These are phyloP conservation scores for Callyntrura guangdongensis DNA, from an alignment of 2,888 invertebrate genomes.

Conservation along the genomic window DNA sequence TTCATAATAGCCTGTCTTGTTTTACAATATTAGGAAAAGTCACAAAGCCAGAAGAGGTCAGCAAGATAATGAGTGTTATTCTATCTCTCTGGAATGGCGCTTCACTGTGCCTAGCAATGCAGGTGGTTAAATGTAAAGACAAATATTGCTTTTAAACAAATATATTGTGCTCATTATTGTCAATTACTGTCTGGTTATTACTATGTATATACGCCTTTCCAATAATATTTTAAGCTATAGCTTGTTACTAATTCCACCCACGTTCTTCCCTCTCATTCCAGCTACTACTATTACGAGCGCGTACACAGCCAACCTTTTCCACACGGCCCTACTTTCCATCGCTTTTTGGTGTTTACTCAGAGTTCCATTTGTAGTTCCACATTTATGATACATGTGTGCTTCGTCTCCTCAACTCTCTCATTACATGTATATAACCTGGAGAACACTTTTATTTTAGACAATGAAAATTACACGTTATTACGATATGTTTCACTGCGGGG, in stretches of 20 bases:
- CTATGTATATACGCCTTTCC: conserved; percentile 50
- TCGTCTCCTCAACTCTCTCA: no score
- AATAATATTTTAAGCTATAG: conserved; percentile 41
- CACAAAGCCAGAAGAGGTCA: conserved; percentile 43
- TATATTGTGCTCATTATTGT: conserved; percentile 47
- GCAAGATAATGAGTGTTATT: conserved; percentile 30
- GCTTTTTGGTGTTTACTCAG: background rate
- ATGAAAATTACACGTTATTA: conserved; percentile 38
- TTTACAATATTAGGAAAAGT: conserved; percentile 20
- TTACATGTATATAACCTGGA: background rate
- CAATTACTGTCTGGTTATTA: conserved; percentile 45
- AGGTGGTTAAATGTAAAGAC: background rate
- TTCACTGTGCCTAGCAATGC: background rate
- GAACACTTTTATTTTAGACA: background rate
- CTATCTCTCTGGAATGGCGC: background rate
- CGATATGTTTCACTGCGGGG: conserved; percentile 10
- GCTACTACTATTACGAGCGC: background rate
- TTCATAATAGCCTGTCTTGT: no score
- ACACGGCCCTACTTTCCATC: background rate
- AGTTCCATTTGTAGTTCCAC: background rate
- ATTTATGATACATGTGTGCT: background rate
- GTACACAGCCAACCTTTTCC: background rate
- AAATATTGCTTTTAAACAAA: conserved; percentile 27
- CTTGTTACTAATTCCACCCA: conserved; percentile 54
- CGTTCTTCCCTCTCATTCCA: conserved; percentile 34